Evolutionary conservation across 2,888 invertebrate species (phyloP).

Genomic region (Chymomyza procnemis): DNA sequence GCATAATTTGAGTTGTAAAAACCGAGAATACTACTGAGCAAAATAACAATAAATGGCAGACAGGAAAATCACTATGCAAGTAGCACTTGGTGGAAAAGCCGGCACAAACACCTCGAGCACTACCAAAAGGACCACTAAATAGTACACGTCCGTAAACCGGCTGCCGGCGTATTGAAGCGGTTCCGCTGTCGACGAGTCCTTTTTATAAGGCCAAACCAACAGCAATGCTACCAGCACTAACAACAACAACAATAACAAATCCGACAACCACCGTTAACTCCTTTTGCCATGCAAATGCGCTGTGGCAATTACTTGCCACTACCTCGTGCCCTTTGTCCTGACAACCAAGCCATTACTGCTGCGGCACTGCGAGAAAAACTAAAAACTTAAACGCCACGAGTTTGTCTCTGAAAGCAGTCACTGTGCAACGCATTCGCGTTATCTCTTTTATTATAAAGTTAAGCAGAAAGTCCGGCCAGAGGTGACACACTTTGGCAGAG

Average conservation of each 20-base stretch:
- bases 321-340: conserved; percentile 15
- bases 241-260: conserved; percentile 45
- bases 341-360: conserved; percentile 12
- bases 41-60: conserved; percentile 13
- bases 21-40: conserved; percentile 10
- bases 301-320: conserved; percentile 56
- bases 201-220: conserved; percentile 68
- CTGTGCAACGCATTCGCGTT: no score
- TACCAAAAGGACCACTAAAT: conserved; percentile 12
- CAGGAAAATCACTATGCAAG: not conserved
- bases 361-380: conserved; percentile 3
- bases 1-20: conserved; percentile 52
- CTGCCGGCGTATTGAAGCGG: conserved; percentile 74
- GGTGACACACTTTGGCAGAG: no score
- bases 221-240: conserved; percentile 38
- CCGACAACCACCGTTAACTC: conserved; percentile 70
- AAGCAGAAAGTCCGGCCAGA: no score
- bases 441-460: no score
- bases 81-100: not conserved
- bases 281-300: conserved; percentile 71
- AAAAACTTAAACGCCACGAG: not conserved
- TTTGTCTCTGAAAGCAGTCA: conserved; percentile 19
- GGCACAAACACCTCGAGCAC: not conserved
- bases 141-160: conserved; percentile 38
- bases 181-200: conserved; percentile 53